Evolutionary conservation across 1,140 invertebrate species (phyloP), one percentile per base, ranked within the genome.

Genomic region (Anoplolepis gracilipes): DNA sequence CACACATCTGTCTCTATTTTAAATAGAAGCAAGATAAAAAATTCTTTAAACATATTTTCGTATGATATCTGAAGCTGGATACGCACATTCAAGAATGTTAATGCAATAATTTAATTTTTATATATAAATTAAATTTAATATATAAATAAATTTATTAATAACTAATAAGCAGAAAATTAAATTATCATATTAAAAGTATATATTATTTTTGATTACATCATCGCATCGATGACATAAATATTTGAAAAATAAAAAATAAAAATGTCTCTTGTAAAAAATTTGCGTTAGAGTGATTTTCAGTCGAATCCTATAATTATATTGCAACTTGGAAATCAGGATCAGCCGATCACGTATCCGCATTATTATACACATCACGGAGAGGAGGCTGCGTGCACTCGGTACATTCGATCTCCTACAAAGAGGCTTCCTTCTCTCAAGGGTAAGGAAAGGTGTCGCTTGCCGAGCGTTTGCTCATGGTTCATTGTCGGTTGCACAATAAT

Each of bases 391-490:
- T 53, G 87, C 22, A 72, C 57, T 46, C 49, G 39, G 67, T 73
- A 82, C 69, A 77, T 46, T 64, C 73, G 59, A 78, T 87, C 79
- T 67, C 22, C 57, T 39, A 39, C 78, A 49, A 19, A 22, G 85
- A 81, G 75, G 86, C 86, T 88, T 88, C 86, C 86, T 76, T 88
- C 76, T 72, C 67, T 73, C 88, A 84, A 88, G 84, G 88, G 84
- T 88, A 88, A 82, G 84, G 84, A 86, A 89, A 89, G 84, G 87
- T 88, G 77, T 39, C 39, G 88, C 72, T 46, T 69, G 70, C 64
- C 64, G 13, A 87, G 46, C 53, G 81, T 87, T 88, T 85, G 75
- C 73, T 73, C 67, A 55, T 65, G 53, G 81, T 78, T 85, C 82
- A 88, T 87, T 88, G 87, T 87, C 79, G 82, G 62, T 88, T 87